Conservation (phyloP, 2,888 invertebrate genomes). For the Dorcus hopei region DNA sequence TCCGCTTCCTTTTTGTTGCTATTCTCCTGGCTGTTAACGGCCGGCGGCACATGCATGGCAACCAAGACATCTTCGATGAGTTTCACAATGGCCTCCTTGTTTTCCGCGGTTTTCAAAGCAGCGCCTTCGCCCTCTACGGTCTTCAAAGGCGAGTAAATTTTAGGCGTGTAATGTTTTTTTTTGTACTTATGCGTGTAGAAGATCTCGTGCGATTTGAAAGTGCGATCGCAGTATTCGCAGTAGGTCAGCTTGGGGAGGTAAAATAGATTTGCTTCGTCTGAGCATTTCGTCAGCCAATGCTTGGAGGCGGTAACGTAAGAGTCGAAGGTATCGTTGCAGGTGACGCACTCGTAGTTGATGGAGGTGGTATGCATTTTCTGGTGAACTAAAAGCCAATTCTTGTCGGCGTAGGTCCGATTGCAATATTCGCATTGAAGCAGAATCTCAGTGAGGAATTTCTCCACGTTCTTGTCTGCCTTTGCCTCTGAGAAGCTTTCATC, state of each 20-base stretch:
- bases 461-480: slow-evolving; percentile 28
- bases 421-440: slow-evolving; percentile 62
- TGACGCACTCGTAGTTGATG: slow-evolving; percentile 50
- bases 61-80: slow-evolving; percentile 45
- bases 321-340: slow-evolving; percentile 48
- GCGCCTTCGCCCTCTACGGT: slow-evolving; percentile 1
- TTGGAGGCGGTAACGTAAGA: slow-evolving; percentile 55
- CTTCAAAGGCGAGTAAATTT: slow-evolving; percentile 20
- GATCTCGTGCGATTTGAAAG: slow-evolving; percentile 52
- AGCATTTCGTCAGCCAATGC: slow-evolving; percentile 48
- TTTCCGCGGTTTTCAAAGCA: slow-evolving; percentile 27
- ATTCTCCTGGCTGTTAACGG: slow-evolving; percentile 15
- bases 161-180: slow-evolving; percentile 50
- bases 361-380: slow-evolving; percentile 48
- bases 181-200: slow-evolving; percentile 59
- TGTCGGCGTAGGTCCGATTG: slow-evolving; percentile 56
- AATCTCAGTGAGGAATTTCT: slow-evolving; percentile 46
- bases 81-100: slow-evolving; percentile 41
- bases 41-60: slow-evolving; percentile 37
- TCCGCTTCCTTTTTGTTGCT: slow-evolving; percentile 14
- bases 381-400: slow-evolving; percentile 49
- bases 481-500: slow-evolving; percentile 8
- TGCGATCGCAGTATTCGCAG: slow-evolving; percentile 51
- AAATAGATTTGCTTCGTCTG: slow-evolving; percentile 50
- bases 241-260: slow-evolving; percentile 49